These are phyloP conservation scores for Brachyrhaphis roseni DNA, from an alignment of 2,797 vertebrate genomes.

Conservation along the genomic window DNA sequence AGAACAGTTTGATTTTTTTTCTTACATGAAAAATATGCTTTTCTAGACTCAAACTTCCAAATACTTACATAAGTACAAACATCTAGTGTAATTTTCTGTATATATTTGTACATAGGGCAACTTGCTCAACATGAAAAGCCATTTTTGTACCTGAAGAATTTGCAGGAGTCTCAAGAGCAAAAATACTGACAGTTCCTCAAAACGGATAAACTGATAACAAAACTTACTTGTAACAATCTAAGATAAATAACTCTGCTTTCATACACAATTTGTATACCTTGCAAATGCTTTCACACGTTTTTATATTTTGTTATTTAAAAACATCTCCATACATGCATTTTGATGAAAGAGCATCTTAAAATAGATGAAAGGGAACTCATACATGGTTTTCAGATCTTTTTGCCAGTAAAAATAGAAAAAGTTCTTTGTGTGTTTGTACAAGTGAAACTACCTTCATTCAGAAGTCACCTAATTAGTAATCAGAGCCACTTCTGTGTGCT, in stretches of 20 bases:
- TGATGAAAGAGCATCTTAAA: neutral
- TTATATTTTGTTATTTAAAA: neutral
- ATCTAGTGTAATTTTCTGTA: neutral
- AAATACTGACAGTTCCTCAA: neutral
- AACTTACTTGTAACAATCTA: neutral
- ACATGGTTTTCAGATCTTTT: constrained; percentile 2
- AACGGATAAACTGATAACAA: neutral
- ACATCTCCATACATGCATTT: neutral
- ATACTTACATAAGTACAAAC: neutral
- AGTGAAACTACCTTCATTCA: neutral
- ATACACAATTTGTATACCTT: neutral
- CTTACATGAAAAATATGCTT: neutral
- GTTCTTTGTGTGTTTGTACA: neutral
- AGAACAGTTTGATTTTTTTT: neutral
- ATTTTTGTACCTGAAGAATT: neutral
- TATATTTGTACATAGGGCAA: neutral
- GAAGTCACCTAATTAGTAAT: neutral
- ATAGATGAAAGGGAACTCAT: neutral
- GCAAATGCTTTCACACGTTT: neutral
- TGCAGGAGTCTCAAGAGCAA: neutral
- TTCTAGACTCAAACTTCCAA: neutral
- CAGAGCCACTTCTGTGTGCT: neutral
- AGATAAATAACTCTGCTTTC: neutral
- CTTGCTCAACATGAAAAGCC: neutral
- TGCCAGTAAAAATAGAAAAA: neutral